These are phyloP conservation scores for Muscidifurax raptorellus DNA, from an alignment of 1,140 invertebrate genomes.

Conservation along the genomic window DNA sequence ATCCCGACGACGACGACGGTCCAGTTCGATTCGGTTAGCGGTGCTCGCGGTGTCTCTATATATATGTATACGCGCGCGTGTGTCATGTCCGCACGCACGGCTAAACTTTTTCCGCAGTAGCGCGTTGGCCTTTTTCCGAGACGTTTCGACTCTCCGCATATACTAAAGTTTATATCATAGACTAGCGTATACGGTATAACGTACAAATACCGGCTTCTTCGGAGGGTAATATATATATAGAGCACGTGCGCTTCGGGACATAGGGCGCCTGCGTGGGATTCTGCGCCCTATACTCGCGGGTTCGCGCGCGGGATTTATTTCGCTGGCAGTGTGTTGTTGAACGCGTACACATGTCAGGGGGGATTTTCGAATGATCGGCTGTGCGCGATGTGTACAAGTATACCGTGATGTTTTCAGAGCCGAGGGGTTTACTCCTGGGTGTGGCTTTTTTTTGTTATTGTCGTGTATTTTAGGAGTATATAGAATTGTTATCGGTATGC, in stretches of 20 bases:
- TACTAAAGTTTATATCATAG: neutral
- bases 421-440: too few relatives aligned
- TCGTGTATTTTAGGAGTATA: too few relatives aligned
- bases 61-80: too few relatives aligned
- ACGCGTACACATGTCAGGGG: neutral
- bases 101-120: too few relatives aligned
- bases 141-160: neutral
- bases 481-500: too few relatives aligned
- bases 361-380: neutral
- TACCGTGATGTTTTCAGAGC: too few relatives aligned
- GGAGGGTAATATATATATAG: too few relatives aligned
- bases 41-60: neutral
- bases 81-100: neutral
- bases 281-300: neutral
- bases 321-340: neutral
- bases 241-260: neutral
- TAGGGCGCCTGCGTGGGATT: constrained; percentile 6
- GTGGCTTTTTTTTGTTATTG: too few relatives aligned
- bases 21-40: constrained; percentile 35
- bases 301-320: neutral
- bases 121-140: neutral
- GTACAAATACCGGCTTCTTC: too few relatives aligned
- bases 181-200: too few relatives aligned
- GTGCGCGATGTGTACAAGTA: neutral
- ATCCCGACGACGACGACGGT: neutral